Conservation (phyloP, 1,140 invertebrate genomes). For the Drosophila hydei region DNA sequence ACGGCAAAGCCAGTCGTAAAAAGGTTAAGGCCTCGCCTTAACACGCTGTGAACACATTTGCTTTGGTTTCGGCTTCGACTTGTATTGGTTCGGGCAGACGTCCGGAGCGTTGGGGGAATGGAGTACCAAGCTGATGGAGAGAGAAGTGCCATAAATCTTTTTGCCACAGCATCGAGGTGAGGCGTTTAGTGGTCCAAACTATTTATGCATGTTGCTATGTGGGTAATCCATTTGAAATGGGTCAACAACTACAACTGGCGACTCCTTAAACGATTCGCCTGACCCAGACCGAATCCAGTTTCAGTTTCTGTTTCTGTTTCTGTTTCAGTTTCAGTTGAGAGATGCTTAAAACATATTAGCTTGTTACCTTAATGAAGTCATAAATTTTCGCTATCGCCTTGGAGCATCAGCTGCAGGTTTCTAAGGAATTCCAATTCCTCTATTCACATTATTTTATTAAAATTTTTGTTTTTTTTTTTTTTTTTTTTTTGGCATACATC, state of each 20-base stretch:
- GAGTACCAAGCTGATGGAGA: constrained; percentile 15
- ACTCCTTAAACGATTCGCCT: constrained; percentile 80
- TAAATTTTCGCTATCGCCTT: constrained; percentile 79
- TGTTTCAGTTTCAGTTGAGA: constrained; percentile 29
- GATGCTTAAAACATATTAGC: constrained; percentile 78
- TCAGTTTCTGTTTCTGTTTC: constrained; percentile 26
- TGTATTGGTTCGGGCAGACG: constrained; percentile 35
- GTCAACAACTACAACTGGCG: constrained; percentile 68
- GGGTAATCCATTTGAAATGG: constrained; percentile 81
- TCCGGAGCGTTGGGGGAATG: background rate
- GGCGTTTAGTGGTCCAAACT: constrained; percentile 69
- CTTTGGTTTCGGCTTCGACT: constrained; percentile 51
- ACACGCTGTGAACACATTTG: constrained; percentile 58
- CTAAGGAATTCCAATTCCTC: constrained; percentile 72
- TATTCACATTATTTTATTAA: constrained; percentile 52
- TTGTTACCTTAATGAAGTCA: constrained; percentile 82
- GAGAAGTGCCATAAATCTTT: constrained; percentile 72
- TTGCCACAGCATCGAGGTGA: constrained; percentile 63
- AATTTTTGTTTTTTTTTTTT: background rate
- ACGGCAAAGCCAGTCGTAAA: constrained; percentile 67
- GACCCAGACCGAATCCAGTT: constrained; percentile 57
- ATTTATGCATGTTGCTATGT: constrained; percentile 57
- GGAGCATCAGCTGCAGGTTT: constrained; percentile 64
- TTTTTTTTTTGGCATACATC: constrained; percentile 48
- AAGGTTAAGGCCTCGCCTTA: constrained; percentile 49